Evolutionary conservation across 2,797 vertebrate genomes (phyloP).

Genomic region (Vultur gryphus): DNA sequence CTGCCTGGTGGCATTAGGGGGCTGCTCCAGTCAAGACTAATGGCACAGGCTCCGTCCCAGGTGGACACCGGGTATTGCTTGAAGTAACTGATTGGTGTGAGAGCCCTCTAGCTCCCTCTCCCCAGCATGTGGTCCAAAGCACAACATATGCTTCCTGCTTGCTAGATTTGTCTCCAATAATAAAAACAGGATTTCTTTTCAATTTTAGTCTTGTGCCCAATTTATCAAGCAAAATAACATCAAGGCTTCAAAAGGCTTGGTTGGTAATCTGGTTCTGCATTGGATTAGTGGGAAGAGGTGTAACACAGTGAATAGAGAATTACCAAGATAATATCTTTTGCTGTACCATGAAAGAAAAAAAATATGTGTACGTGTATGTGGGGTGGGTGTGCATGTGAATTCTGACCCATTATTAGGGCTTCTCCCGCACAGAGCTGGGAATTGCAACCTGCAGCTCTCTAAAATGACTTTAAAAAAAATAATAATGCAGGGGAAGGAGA

Average conservation of each 20-base stretch:
- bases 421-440: constrained; percentile 2
- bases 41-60: constrained; percentile 51
- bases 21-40: constrained; percentile 65
- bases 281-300: constrained; percentile 17
- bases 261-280: constrained; percentile 39
- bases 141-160: constrained; percentile 66
- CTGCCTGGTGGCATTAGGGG: constrained; percentile 63
- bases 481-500: background rate
- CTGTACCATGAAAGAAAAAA: background rate
- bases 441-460: constrained; percentile 21
- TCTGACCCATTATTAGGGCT: background rate
- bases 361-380: fast-evolving
- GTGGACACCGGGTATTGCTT: constrained; percentile 50
- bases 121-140: constrained; percentile 63
- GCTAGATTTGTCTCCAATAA: constrained; percentile 72
- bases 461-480: background rate
- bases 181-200: constrained; percentile 68
- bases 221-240: constrained; percentile 67
- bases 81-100: constrained; percentile 69
- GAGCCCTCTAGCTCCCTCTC: constrained; percentile 52
- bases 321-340: constrained; percentile 1
- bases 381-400: background rate
- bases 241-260: constrained; percentile 57
- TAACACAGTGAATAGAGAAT: background rate
- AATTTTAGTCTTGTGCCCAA: constrained; percentile 56